Percentiles rank a stretch among this genome's conserved stretches.
phyloP scores from a whole-genome alignment of 2,888 invertebrate species.

The Serrognathus titanus region DNA sequence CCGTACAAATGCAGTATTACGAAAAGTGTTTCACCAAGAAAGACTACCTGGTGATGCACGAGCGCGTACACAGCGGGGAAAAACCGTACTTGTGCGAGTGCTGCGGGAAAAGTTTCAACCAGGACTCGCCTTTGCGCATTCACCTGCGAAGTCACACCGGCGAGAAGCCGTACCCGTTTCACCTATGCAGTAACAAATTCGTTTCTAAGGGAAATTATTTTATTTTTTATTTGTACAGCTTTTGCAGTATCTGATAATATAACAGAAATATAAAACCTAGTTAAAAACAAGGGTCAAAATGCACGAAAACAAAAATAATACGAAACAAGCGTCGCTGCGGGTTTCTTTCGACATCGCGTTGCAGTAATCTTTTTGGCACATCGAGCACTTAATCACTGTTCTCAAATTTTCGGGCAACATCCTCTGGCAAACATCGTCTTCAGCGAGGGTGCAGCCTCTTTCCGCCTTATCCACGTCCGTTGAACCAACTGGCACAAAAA shows the following conservation, averaged over 20 bases:
- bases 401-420: too few relatives aligned
- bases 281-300: too few relatives aligned
- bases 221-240: background rate
- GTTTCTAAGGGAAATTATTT: conserved; percentile 9
- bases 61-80: conserved; percentile 60
- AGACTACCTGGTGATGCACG: conserved; percentile 59
- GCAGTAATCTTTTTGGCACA: too few relatives aligned
- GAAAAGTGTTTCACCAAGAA: conserved; percentile 60
- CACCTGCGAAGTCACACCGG: conserved; percentile 62
- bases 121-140: conserved; percentile 59
- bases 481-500: too few relatives aligned
- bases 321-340: too few relatives aligned
- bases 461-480: too few relatives aligned
- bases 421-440: too few relatives aligned
- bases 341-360: too few relatives aligned
- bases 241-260: background rate
- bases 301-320: too few relatives aligned
- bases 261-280: background rate
- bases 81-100: conserved; percentile 60
- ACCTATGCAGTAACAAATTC: conserved; percentile 30
- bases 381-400: too few relatives aligned
- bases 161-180: conserved; percentile 54
- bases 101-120: conserved; percentile 62
- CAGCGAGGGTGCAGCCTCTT: too few relatives aligned
- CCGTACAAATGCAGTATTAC: conserved; percentile 46